Evolutionary conservation across 2,888 invertebrate species (phyloP).

Genomic region (Monopis laevigella): DNA sequence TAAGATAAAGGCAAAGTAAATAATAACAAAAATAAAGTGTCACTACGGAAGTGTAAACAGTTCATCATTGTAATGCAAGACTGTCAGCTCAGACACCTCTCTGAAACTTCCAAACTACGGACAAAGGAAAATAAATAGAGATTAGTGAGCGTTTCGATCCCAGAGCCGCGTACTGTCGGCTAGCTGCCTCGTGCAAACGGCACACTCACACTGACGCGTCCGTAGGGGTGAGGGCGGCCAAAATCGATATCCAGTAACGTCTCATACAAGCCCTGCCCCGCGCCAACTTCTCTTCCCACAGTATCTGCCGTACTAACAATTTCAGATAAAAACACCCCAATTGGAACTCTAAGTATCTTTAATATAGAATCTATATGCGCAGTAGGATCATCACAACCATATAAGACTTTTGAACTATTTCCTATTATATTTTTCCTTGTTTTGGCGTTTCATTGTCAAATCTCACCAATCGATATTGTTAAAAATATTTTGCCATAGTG

Average conservation of each 20-base stretch:
- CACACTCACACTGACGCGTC: constrained; percentile 61
- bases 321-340: constrained; percentile 53
- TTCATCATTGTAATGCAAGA: no score
- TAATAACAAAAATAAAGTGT: no score
- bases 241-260: constrained; percentile 62
- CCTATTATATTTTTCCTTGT: constrained; percentile 31
- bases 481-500: no score
- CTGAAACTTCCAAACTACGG: no score
- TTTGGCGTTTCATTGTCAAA: constrained; percentile 20
- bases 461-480: constrained; percentile 13
- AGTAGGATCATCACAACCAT: constrained; percentile 24
- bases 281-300: constrained; percentile 38
- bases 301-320: constrained; percentile 59
- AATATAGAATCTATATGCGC: constrained; percentile 44
- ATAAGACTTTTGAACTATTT: constrained; percentile 23
- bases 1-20: no score
- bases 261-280: constrained; percentile 45
- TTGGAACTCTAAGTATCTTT: constrained; percentile 48
- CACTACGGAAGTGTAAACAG: no score
- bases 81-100: no score
- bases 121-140: no score
- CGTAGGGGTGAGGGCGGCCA: constrained; percentile 54
- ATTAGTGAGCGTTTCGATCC: constrained; percentile 1
- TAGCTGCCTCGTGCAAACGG: constrained; percentile 39
- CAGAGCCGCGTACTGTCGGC: constrained; percentile 28